These are phyloP conservation scores for Chloroclysta siterata DNA, from an alignment of 2,888 invertebrate species.

Conservation along the genomic window DNA sequence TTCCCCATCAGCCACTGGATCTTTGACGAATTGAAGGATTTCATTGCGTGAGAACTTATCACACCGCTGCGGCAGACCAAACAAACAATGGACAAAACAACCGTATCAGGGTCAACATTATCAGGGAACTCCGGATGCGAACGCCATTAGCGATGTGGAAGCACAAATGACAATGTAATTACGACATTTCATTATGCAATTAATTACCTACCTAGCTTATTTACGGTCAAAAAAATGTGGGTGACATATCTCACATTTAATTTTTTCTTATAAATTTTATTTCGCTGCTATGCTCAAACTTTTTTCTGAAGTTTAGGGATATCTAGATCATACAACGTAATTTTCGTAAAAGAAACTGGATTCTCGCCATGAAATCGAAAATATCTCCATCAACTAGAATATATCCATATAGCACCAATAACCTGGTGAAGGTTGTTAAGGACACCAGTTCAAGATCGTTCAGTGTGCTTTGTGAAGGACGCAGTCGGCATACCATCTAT, in stretches of 20 bases:
- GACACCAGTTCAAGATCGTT: constrained; percentile 1
- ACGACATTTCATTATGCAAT: constrained; percentile 45
- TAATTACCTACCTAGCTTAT: constrained; percentile 30
- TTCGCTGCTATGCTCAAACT: no score
- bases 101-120: constrained; percentile 46
- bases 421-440: not conserved
- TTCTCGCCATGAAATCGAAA: no score
- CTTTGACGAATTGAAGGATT: not conserved
- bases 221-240: constrained; percentile 1
- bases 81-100: constrained; percentile 44
- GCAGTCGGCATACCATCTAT: not conserved
- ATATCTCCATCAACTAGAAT: not conserved
- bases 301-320: no score
- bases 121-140: constrained; percentile 51
- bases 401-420: not conserved
- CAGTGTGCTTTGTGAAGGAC: not conserved
- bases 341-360: no score
- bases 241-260: no score
- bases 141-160: constrained; percentile 45
- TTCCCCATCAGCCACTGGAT: not conserved
- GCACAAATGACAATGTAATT: constrained; percentile 39
- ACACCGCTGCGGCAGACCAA: constrained; percentile 12
- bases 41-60: constrained; percentile 12
- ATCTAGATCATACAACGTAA: no score
- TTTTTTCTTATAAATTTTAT: no score